Evolutionary conservation across 2,797 vertebrate species (phyloP), one percentile per base, ranked within the genome.

Genomic region (Microchirus variegatus): DNA sequence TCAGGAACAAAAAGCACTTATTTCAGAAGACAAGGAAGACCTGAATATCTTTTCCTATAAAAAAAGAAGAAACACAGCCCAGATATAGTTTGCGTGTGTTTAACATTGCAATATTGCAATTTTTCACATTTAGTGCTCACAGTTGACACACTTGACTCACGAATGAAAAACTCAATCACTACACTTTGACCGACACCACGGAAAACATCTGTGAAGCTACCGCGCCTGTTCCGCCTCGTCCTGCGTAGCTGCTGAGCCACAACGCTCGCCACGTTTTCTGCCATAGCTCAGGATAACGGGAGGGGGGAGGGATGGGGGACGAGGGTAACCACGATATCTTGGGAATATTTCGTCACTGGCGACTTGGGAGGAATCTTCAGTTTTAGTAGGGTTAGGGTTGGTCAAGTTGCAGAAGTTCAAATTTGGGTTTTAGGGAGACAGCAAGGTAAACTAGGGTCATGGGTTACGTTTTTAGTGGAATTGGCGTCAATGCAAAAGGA

Each of bases 1-100:
- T 96, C 94, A 92, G 95, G 94, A 96, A 97, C 96, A 91, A 95
- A 96, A 96, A 97, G 96, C 95, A 97, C 96, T 97, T 96, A 92
- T 95, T 96, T 96, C 95, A 95, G 95, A 95, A 96, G 94, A 97
- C 95, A 94, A 97, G 97, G 97, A 98, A 98, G 97, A 98, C 96
- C 96, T 98, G 96, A 97, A 94, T 96, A 96, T 92, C 89, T 91
- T 92, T 91, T 89, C 87, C 89, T 91, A 87, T 94, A 90, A 93
- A 96, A 95, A 90, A 92, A 96, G 95, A 95, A 95, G 90, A 95
- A 88, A 88, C 86, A 93, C 90, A 91, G 90, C 89, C 87, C 90
- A 91, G 86, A 91, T 87, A 90, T 80, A 83, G 80, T 86, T 79
- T 82, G 82, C 88, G 86, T 90, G 45, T 53, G 86, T 86, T 86